Conservation (phyloP, 2,113 vertebrate genomes). For the Struthidea cinerea region DNA sequence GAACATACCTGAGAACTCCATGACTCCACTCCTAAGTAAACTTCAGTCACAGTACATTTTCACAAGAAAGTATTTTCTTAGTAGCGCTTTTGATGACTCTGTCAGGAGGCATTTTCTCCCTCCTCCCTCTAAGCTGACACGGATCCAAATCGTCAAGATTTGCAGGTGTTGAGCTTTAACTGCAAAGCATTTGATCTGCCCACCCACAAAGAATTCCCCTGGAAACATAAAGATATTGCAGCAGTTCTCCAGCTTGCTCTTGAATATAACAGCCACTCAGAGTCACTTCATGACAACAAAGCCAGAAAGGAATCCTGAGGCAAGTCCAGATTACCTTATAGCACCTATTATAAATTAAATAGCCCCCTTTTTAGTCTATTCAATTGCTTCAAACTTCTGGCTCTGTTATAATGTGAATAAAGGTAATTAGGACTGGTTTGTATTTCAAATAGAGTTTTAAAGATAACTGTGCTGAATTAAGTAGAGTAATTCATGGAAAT, state of each 20-base stretch:
- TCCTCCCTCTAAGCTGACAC: constrained; percentile 28
- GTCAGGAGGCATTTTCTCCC: constrained; percentile 1
- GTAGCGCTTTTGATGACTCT: constrained; percentile 8
- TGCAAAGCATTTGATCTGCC: constrained; percentile 45
- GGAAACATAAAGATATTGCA: not conserved
- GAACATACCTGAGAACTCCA: constrained; percentile 19
- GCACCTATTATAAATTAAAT: not conserved
- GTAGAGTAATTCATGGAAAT: not conserved
- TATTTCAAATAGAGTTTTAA: not conserved
- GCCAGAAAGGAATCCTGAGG: not conserved
- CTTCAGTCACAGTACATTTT: not conserved
- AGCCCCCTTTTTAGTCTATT: not conserved
- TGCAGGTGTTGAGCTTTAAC: constrained; percentile 52
- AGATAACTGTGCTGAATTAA: not conserved
- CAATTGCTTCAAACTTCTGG: not conserved
- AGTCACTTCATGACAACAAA: not conserved
- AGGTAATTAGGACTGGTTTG: not conserved
- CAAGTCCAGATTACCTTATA: not conserved
- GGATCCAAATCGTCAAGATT: constrained; percentile 20
- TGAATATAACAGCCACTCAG: not conserved
- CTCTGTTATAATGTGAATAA: not conserved
- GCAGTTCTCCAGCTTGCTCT: not conserved
- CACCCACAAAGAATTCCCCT: constrained; percentile 37
- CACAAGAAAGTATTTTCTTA: constrained; percentile 2
- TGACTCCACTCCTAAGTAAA: constrained; percentile 6